Base-by-base conservation (phyloP, 1,140 invertebrate species). In the Heliconius congener region DNA sequence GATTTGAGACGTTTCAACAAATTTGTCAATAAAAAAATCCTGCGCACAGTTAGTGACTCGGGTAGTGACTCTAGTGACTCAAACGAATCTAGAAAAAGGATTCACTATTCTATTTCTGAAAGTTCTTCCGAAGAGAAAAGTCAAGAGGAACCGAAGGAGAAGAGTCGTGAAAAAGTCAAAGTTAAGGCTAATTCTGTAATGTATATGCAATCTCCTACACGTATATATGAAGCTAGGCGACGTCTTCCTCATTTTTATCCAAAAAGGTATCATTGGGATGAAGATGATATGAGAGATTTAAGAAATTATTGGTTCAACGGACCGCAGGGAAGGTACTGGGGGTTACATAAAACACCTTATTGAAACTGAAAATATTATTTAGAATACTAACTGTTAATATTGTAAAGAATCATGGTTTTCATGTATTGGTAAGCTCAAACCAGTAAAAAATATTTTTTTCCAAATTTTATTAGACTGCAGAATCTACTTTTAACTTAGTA, bases 291-390 rank as follows among this genome's bases (percentile, higher is more conserved):
- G 4, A 77, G 83, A 18, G 71, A 84, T 46, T 82, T 90, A 27
- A 86, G 82, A 0, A 86, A 88, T 57, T 85, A 79, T 30, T 91
- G 87, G 88, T 87, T 90, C 9, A 85, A 86, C 30, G 88, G 88
- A 19, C 84, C 84, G 0, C 85, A 84, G 71, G 89, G 88, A 0
- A 83, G 73, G 60, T 86, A 82, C 73, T 57, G 84, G 5, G 83
- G 78, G 3, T 71, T 81, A 37, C 81, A 83, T 70, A 85, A 71
- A 76, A 85, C 76, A 6, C 78, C 81, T 52, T 82, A 80, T 73
- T 83, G 71, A 75, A 27, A 23, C n/a, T 16, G 27, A 46, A 16
- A 46, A 46, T 46, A 46, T 16, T 16, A 46, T 46, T 16, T 13
- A 46, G 16, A 46, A 46, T 46, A 46, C 42, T 46, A n/a, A 9